phyloP scores from a whole-genome alignment of 53 echinoderm and acorn worm genomes.

The Temnopleurus reevesii region DNA sequence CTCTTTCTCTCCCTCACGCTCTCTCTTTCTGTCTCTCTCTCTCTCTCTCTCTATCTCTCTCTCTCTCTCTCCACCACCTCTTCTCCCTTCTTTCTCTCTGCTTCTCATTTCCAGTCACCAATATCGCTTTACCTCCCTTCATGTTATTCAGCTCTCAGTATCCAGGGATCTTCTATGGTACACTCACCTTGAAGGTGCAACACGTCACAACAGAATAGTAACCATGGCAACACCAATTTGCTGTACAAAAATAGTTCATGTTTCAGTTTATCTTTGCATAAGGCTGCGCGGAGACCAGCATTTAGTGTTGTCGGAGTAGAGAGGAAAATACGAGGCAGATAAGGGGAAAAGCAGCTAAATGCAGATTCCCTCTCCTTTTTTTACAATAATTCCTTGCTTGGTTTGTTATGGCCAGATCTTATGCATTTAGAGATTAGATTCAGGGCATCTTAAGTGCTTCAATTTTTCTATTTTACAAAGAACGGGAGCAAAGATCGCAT shows the following conservation, averaged over 20 bases:
- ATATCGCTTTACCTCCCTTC: background rate
- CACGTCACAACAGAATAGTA: constrained; percentile 59
- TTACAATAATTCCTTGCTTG: background rate
- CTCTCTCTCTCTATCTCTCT: background rate
- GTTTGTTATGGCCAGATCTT: constrained; percentile 2
- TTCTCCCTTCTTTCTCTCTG: background rate
- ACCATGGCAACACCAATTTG: constrained; percentile 61
- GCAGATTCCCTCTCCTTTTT: background rate
- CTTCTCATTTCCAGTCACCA: background rate
- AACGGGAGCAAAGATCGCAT: background rate
- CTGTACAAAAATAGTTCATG: constrained; percentile 59
- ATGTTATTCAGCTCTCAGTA: background rate
- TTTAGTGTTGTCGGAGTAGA: background rate
- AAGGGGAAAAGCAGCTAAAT: background rate
- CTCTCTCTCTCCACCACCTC: background rate
- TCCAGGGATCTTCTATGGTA: constrained; percentile 56
- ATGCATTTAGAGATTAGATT: background rate
- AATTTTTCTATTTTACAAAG: background rate
- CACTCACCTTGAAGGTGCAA: constrained; percentile 51
- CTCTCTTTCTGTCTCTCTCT: background rate
- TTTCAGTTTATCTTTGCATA: constrained; percentile 51
- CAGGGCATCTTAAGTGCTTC: background rate
- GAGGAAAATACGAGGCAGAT: background rate
- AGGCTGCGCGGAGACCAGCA: background rate
- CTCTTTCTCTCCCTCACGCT: background rate